Evolutionary conservation across 2,888 invertebrate species (phyloP).

Genomic region (Mesochorus sp.): DNA sequence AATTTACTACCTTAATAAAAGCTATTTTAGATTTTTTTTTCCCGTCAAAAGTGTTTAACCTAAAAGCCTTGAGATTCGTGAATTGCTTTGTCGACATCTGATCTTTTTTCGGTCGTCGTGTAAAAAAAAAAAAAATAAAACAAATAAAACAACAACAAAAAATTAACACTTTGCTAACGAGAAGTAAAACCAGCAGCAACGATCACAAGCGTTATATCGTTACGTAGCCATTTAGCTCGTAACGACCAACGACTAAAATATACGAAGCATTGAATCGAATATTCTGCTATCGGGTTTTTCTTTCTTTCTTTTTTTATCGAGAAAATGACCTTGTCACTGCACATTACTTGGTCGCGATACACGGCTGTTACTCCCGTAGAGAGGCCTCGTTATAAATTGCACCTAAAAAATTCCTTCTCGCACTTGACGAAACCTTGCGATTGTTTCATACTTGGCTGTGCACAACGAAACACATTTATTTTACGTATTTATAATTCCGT

Average conservation of each 20-base stretch:
- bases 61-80: too few species aligned
- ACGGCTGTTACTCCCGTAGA: not conserved
- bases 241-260: conserved; percentile 4
- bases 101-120: not conserved
- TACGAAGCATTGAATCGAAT: conserved; percentile 14
- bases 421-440: not conserved
- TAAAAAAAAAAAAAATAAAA: conserved; percentile 5
- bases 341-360: not conserved
- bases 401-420: not conserved
- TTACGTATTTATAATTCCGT: not conserved
- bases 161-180: conserved; percentile 28
- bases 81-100: not conserved
- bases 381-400: conserved; percentile 36
- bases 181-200: conserved; percentile 22
- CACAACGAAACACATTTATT: not conserved
- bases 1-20: too few species aligned
- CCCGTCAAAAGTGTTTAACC: too few species aligned
- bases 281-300: conserved; percentile 1
- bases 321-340: conserved; percentile 34
- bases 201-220: not conserved
- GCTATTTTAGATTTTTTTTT: too few species aligned
- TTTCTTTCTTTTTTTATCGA: too few species aligned
- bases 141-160: too few species aligned
- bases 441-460: not conserved
- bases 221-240: not conserved